A percentile compares a stretch with the other conserved stretches of the same genome.
These are phyloP conservation scores for Amphimedon queenslandica DNA, from an alignment of 37 sponge, comb jelly and placozoan genomes.

Conservation along the genomic window DNA sequence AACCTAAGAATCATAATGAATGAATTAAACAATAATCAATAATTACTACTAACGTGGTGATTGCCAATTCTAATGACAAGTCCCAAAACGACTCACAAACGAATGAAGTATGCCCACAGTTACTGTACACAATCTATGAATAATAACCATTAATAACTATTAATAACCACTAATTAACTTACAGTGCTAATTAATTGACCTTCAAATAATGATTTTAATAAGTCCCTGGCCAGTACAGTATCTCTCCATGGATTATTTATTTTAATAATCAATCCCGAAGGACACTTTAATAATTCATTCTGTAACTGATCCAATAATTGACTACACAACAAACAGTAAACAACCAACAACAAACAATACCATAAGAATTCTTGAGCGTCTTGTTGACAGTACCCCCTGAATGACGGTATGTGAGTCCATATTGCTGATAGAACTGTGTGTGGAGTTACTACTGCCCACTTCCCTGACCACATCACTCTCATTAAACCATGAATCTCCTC, in stretches of 20 bases:
- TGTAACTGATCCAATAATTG: conserved; percentile 55
- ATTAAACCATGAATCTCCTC: conserved; percentile 52
- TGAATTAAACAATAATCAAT: neutral
- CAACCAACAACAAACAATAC: too few relatives aligned
- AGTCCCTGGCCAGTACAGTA: conserved; percentile 11
- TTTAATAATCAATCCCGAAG: neutral
- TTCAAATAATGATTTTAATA: conserved; percentile 59
- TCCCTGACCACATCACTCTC: conserved; percentile 82
- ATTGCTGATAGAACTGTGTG: conserved; percentile 64
- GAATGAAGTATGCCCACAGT: conserved; percentile 45
- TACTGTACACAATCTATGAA: conserved; percentile 33
- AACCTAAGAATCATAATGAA: neutral
- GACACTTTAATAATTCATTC: conserved; percentile 44
- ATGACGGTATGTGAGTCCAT: conserved; percentile 61
- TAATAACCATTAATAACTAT: neutral
- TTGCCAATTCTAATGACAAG: conserved; percentile 71
- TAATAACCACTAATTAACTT: neutral
- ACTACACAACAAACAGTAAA: conserved; percentile 31
- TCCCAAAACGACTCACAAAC: conserved; percentile 61
- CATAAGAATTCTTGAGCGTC: conserved; percentile 86
- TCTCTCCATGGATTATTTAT: neutral
- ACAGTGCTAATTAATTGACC: conserved; percentile 59
- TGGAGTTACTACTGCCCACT: conserved; percentile 82
- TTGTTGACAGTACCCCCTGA: conserved; percentile 75
- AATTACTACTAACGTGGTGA: neutral